Base-by-base conservation (phyloP, 1,140 invertebrate species). In the Drosophila insularis region DNA sequence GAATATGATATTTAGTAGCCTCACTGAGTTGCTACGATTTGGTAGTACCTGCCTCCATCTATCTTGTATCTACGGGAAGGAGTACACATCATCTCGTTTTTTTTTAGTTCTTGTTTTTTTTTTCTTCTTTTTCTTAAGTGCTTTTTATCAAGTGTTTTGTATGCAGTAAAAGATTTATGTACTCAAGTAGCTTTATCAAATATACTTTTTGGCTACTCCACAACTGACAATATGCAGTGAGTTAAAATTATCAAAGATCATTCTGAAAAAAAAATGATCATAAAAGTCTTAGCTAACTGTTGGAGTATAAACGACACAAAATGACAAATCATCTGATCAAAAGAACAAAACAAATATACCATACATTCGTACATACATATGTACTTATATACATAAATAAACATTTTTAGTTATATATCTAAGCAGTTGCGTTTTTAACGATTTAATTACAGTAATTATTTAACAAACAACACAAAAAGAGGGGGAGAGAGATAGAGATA, bases 171-270 rank as follows among this genome's bases (percentile, higher is more conserved):
- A 77, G 75, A 86, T 86, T 87, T 85, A 85, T 78, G 55, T 40
- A 40, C 60, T 46, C 19, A 21, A 39, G 82, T 87, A 86, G 78
- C 78, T 75, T 84, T 74, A 71, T 60, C 80, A 84, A 82, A 79
- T 66, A 81, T 32, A 50, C 53, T 27, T 53, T 40, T 43, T 31
- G 63, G 71, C 69, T 58, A 60, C 62, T 78, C 78, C 54, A 64
- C 67, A 66, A 64, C 58, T 65, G 46, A 67, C 66, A 54, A 82
- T 19, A 58, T 86, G 81, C 58, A 87, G 81, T 86, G 68, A 86
- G 81, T 86, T 46, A 71, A 70, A 74, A 37, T 37, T 37, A 37
- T 59, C 56, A 50, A 32, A 64, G 54, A 19, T 55, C 13, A 53
- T 19, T 19, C 17, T 23, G 32, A 31, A 64, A 50, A 59, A 17